Conservation (phyloP, 2,113 vertebrate species). For the Ramphastos sulfuratus region DNA sequence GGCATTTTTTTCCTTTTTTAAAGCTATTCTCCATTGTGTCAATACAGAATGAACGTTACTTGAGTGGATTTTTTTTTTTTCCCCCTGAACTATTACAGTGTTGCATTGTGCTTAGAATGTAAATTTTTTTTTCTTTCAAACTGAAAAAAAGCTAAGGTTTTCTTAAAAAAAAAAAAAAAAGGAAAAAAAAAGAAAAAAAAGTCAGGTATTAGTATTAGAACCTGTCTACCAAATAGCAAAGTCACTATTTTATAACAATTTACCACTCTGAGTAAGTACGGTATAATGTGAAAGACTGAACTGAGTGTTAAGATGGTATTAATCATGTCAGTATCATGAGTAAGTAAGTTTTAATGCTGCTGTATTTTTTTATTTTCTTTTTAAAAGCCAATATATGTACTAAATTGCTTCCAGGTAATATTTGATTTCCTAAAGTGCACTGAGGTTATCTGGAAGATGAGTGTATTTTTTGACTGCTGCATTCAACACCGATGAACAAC, state of each 20-base stretch:
- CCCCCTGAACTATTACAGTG: conserved; percentile 68
- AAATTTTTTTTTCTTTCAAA: conserved; percentile 34
- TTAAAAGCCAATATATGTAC: conserved; percentile 83
- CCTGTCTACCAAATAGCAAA: conserved; percentile 75
- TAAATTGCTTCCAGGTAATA: conserved; percentile 86
- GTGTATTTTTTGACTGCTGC: conserved; percentile 71
- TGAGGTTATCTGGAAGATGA: conserved; percentile 82
- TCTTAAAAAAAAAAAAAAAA: conserved; percentile 59
- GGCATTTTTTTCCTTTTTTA: conserved; percentile 65
- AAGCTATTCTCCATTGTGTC: conserved; percentile 67
- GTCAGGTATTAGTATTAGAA: conserved; percentile 72
- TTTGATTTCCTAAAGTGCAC: conserved; percentile 86
- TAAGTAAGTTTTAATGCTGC: conserved; percentile 86
- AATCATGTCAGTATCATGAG: conserved; percentile 77
- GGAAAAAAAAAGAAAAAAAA: conserved; percentile 18
- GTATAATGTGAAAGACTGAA: conserved; percentile 82
- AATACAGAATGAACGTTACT: conserved; percentile 58
- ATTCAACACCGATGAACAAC: conserved; percentile 64
- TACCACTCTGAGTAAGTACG: conserved; percentile 74
- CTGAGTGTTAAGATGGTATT: conserved; percentile 74
- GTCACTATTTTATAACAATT: conserved; percentile 75
- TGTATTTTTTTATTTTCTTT: conserved; percentile 77
- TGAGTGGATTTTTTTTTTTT: neutral
- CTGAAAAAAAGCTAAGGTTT: conserved; percentile 67
- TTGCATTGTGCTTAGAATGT: conserved; percentile 68